Base-by-base conservation (phyloP, 2,113 vertebrate genomes). In the Nyctibius bracteatus region DNA sequence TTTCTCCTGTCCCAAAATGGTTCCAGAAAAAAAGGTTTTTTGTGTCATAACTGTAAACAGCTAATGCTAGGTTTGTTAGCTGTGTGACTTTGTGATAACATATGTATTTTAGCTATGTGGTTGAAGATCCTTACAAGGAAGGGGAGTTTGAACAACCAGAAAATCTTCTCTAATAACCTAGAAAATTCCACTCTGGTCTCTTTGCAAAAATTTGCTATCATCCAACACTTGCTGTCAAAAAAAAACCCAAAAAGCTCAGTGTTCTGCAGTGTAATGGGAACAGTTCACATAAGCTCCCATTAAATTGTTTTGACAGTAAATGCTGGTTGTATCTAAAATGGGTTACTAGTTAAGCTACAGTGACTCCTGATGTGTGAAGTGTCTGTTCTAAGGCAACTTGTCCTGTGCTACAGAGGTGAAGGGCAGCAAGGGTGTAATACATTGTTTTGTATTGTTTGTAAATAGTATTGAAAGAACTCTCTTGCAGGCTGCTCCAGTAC, bases 401-500 rank as follows among this genome's bases (percentile, higher is more conserved):
- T 46, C 35, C 52, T 41, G 0, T 47, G 33, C n/a, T 68, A 57
- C 25, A 37, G 61, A 92, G 65, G 41, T 83, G 44, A 91, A 66
- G 55, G 67, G 35, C 46, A 87, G 43, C 12, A 4, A 81, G 17
- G 28, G 44, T 61, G 10, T 52, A 37, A 73, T 66, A 49, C 24
- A 21, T 81, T 49, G 23, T 55, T 79, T 66, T 66, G 46, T 23
- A 21, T 81, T 49, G 23, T 55, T 79, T 66, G 35, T 70, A 67
- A 88, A 57, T 63, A 79, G 46, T 28, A 61, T 4, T 84, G 78
- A 81, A 86, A 74, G 46, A 92, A 78, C 52, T 97, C 23, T 96
- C 16, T 92, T 75, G 47, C 95, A 99, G 99, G 95, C 97, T 99
- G 93, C 98, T 99, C 58, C 99, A 99, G 96, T 99, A 99, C 86